These are phyloP conservation scores for Chouioia cunea DNA, from an alignment of 2,888 invertebrate genomes.

Conservation along the genomic window DNA sequence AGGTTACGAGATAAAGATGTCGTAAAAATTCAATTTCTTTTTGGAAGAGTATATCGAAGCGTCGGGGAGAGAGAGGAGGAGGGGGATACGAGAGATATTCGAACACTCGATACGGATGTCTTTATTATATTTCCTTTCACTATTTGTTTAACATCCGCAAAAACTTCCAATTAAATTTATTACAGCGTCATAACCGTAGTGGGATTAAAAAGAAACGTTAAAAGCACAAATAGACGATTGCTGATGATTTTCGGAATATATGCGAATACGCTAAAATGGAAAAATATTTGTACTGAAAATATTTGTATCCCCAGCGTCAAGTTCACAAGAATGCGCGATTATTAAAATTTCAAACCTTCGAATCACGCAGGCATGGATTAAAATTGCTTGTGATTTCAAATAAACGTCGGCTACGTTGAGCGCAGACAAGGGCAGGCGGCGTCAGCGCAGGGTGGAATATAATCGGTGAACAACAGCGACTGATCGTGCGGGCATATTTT, in stretches of 20 bases:
- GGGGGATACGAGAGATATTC: neutral
- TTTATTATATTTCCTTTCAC: slow-evolving; percentile 25
- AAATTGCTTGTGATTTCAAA: slow-evolving; percentile 2
- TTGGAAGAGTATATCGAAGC: neutral
- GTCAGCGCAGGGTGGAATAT: slow-evolving; percentile 2
- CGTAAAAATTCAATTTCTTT: slow-evolving; percentile 46
- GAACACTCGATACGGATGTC: slow-evolving; percentile 14
- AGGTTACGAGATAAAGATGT: slow-evolving; percentile 41
- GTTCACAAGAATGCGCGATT: slow-evolving; percentile 8
- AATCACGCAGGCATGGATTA: neutral
- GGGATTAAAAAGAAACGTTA: too few species aligned
- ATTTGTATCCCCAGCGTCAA: too few species aligned
- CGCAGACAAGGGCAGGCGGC: neutral
- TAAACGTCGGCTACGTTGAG: neutral
- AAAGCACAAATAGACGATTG: too few species aligned
- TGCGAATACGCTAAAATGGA: too few species aligned
- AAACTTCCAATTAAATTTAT: too few species aligned
- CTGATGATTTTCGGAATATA: too few species aligned
- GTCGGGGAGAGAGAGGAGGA: neutral
- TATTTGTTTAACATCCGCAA: too few species aligned
- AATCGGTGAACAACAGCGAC: slow-evolving; percentile 1
- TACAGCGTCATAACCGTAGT: too few species aligned
- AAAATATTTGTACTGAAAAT: too few species aligned
- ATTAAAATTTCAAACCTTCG: slow-evolving; percentile 30
- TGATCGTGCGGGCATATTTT: neutral